These are phyloP conservation scores for Zelleria hepariella DNA, from an alignment of 2,888 invertebrate genomes.

Conservation along the genomic window DNA sequence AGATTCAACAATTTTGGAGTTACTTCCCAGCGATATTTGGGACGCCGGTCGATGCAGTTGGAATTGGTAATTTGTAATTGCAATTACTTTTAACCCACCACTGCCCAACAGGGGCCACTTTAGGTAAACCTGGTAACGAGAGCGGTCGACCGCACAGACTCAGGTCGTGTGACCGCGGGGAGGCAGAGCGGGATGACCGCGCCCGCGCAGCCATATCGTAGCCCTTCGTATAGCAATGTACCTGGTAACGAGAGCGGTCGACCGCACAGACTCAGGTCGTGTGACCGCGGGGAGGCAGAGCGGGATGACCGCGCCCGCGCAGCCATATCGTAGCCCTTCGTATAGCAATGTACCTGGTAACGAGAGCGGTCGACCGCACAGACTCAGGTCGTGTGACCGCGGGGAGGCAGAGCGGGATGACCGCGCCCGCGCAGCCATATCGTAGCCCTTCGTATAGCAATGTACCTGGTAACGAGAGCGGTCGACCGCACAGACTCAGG, in stretches of 20 bases:
- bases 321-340: background rate
- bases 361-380: conserved; percentile 50
- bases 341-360: background rate
- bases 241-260: too few relatives aligned
- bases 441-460: conserved; percentile 22
- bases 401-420: conserved; percentile 58
- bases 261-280: too few relatives aligned
- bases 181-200: background rate
- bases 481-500: conserved; percentile 42
- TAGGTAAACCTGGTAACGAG: too few relatives aligned
- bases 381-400: conserved; percentile 44
- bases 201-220: background rate
- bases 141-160: too few relatives aligned
- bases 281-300: background rate
- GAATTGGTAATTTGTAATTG: too few relatives aligned
- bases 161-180: background rate
- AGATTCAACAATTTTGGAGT: too few relatives aligned
- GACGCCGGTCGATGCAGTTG: too few relatives aligned
- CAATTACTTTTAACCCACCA: too few relatives aligned
- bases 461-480: conserved; percentile 51
- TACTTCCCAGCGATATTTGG: too few relatives aligned
- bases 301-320: background rate
- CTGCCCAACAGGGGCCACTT: too few relatives aligned
- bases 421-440: conserved; percentile 37
- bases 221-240: background rate